Conservation (phyloP, 2,113 vertebrate species). For the Circaetus cinerascens region DNA sequence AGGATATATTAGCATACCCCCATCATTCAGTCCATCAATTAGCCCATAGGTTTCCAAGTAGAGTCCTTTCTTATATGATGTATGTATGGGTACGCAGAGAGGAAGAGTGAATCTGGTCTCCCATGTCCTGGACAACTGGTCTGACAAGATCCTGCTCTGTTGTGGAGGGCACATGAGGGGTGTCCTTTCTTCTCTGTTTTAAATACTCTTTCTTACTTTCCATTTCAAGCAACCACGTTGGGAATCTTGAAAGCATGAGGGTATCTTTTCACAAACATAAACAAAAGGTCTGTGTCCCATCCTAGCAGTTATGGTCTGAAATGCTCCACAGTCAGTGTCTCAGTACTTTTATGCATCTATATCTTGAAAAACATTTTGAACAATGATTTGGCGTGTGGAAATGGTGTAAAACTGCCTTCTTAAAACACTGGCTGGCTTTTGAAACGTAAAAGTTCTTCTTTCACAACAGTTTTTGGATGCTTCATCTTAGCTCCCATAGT, state of each 20-base stretch:
- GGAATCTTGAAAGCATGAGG: neutral
- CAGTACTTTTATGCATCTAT: neutral
- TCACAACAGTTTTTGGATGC: neutral
- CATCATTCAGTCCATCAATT: neutral
- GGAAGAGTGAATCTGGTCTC: neutral
- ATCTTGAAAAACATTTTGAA: neutral
- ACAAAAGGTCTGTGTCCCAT: accelerated
- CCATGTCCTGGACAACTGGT: neutral
- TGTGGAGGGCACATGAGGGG: neutral
- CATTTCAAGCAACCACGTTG: neutral
- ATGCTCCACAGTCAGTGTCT: neutral
- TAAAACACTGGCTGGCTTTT: neutral
- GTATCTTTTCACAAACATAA: neutral
- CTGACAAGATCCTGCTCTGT: neutral
- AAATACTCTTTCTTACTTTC: neutral
- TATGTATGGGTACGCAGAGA: neutral
- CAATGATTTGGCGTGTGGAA: neutral
- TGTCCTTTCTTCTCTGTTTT: neutral
- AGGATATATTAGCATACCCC: neutral
- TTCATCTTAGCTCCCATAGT: neutral
- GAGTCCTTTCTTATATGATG: neutral
- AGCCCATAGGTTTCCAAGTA: neutral
- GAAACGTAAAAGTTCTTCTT: neutral
- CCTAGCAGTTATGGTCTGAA: neutral
- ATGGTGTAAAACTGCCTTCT: neutral